These are phyloP conservation scores for Capitulum mitella DNA, from an alignment of 2,888 invertebrate genomes.

Conservation along the genomic window DNA sequence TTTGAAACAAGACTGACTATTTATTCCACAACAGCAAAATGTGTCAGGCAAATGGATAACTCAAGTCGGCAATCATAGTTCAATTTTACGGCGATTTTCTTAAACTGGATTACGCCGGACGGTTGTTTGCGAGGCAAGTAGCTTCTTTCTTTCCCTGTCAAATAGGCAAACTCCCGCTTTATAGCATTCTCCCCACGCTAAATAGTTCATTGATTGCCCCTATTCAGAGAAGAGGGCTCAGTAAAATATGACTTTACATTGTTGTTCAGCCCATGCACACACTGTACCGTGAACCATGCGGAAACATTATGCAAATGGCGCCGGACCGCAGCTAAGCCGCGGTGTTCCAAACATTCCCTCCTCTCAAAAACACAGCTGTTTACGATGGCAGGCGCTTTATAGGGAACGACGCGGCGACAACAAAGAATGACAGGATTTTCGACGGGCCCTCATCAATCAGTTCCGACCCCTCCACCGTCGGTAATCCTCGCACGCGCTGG, in stretches of 20 bases:
- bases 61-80: background rate
- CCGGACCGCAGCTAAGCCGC: background rate
- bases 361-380: background rate
- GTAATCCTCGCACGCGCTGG: background rate
- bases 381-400: background rate
- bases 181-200: background rate
- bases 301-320: background rate
- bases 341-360: background rate
- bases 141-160: too few relatives aligned
- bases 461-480: background rate
- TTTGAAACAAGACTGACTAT: too few relatives aligned
- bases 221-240: background rate
- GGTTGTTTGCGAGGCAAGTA: too few relatives aligned
- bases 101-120: background rate
- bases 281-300: background rate
- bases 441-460: background rate
- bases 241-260: background rate
- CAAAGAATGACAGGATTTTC: background rate
- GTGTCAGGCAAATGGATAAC: too few relatives aligned
- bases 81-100: background rate
- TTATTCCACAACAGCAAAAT: too few relatives aligned
- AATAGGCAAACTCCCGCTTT: background rate
- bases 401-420: background rate
- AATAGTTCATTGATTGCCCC: background rate
- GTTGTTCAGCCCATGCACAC: background rate